Evolutionary conservation across 2,797 vertebrate species (phyloP), one percentile per base, ranked within the genome.

Genomic region (Oreortyx pictus): DNA sequence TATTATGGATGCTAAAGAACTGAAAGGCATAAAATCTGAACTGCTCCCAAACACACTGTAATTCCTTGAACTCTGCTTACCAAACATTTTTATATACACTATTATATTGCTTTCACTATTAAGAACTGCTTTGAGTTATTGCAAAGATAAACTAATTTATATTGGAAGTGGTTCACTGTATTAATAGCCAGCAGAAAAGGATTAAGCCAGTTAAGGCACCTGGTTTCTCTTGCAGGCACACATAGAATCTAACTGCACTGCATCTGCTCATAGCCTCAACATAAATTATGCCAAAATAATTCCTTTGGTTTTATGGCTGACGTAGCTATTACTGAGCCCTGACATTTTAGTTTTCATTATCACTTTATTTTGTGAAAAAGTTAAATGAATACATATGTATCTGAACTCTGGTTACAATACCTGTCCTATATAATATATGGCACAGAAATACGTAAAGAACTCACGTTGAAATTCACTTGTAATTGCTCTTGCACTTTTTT

Each of bases 401-500:
- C 37, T 82, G 49, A 87, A 22, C 49, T 82, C 18, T 14, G 68
- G 46, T 68, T 92, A 52, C 56, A 41, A 52, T 20, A 54, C 18
- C 43, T 46, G 33, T 59, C 56, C 70, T 65, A 22, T 22, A 33
- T 50, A 52, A 27, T 39, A 6, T 75, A 19, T 49, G 6, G 18
- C 66, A 16, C 5, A 78, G 86, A 78, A 85, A 75, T 65, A 54
- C 8, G n/a, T 56, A 74, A 82, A 44, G 37, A 85, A 62, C 85
- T 77, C 54, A 75, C 59, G 44, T 44, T 81, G 44, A 85, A 71
- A 47, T 84, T 87, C 0, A 0, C n/a, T 68, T 83, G 17, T 66
- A 71, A 67, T 71, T 85, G 75, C 72, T 77, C 29, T 71, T 70
- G 84, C 44, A 60, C 70, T 64, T 94, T 94, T 96, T 89, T 93